Percentiles rank a stretch among this genome's conserved stretches.
These are phyloP conservation scores for Melanaphis sacchari DNA, from an alignment of 1,140 invertebrate genomes.

Conservation along the genomic window DNA sequence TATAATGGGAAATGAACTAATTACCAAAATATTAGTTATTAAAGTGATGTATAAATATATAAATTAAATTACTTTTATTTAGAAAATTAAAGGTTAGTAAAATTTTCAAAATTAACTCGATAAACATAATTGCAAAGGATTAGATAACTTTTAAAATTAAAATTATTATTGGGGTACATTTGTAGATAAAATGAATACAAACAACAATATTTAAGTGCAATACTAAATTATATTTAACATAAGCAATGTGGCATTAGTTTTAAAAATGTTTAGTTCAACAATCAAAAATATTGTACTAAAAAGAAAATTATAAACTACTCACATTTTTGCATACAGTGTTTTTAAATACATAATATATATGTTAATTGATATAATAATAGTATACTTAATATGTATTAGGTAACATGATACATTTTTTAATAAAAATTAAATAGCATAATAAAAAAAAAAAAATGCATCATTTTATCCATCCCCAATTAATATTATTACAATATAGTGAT, in stretches of 20 bases:
- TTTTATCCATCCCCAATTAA: background rate
- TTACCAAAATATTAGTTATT: background rate
- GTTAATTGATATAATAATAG: background rate
- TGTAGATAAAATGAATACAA: background rate
- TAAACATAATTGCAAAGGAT: background rate
- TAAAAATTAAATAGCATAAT: no score
- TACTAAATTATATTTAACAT: background rate
- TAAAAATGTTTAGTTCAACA: background rate
- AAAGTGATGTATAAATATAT: slow-evolving; percentile 12
- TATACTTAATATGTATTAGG: background rate
- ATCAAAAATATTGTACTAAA: background rate
- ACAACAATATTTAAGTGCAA: background rate
- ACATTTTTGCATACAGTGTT: background rate
- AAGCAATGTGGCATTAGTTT: background rate
- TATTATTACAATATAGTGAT: background rate
- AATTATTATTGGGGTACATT: background rate
- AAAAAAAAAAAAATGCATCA: background rate
- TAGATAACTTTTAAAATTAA: background rate
- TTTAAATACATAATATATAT: slow-evolving; percentile 16
- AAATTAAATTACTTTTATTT: background rate
- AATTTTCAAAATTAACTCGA: slow-evolving; percentile 14
- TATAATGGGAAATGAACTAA: background rate
- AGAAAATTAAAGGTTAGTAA: background rate
- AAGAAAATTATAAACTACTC: background rate
- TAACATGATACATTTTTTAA: background rate